Base-by-base conservation (phyloP, 2,797 vertebrate genomes). In the Champsocephalus esox region DNA sequence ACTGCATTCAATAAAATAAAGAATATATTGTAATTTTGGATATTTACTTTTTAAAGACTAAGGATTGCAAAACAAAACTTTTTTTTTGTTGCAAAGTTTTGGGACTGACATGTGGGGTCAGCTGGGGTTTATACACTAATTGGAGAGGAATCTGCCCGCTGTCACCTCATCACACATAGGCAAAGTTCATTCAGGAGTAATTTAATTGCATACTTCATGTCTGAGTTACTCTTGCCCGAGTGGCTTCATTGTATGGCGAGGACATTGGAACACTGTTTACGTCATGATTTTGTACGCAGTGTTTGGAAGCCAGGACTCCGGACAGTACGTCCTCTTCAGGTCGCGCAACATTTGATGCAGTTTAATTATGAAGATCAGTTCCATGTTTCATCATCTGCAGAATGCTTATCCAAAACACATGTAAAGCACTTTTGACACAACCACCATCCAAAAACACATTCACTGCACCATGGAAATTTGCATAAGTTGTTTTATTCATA, bases 401-500 rank as follows among this genome's bases (percentile, higher is more conserved):
- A 38, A 49, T 17, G 56, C 68, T 56, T 49, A 13, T 43, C 71
- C 56, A 24, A 13, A 73, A 73, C 66, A 81, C 56, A 72, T 67
- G 74, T 49, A 59, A 77, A 72, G 62, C 79, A 77, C 60, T 64
- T 78, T 58, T 57, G 63, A 86, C 69, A 86, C 61, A 85, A 79
- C 66, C 73, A 88, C 65, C 83, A 88, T 70, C 82, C 88, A 82
- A 88, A 87, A 90, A 94, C 90, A 94, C 91, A 91, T 89, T 89
- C 90, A 88, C 87, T 88, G 89, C 90, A 91, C 92, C 86, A 84
- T 91, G 90, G 72, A 91, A 86, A 92, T 95, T 95, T 95, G 94
- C 94, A 95, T 95, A 95, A 95, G 92, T 95, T 87, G 89, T 93
- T 95, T 96, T 95, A 95, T 96, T 95, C 87, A 91, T 94, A 92